Base-by-base conservation (phyloP, 2,888 invertebrate species). In the Archips xylosteana region DNA sequence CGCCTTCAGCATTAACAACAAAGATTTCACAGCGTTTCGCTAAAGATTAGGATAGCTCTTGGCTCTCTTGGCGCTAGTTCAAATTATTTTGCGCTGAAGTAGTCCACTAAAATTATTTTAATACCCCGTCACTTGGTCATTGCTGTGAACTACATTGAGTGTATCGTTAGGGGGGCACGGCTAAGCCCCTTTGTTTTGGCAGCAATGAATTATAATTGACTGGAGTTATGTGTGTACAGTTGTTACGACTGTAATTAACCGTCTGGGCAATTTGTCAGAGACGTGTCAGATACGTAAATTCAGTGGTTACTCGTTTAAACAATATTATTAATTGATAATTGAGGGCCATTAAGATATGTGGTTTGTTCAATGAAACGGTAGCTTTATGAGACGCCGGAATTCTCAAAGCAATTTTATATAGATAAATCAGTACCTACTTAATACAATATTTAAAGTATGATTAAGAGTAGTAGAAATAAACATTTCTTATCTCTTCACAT, bases 61-160 rank as follows among this genome's bases (percentile, higher is more conserved):
- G 63, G 60, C 32, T 61, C n/a, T 42, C 65, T 71, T 74, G 74
- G 74, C 76, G 69, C 3, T 36, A 2, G 59, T 54, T 74, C 76
- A 76, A 76, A 65, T 57, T 49, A 57, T 68, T 68, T 63, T 70
- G 68, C 74, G 75, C 67, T 47, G 62, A 42, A 23, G 62, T 36
- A 49, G 64, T 74, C 61, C 70, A 72, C 75, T 78, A 76, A 77
- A 78, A 78, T 76, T 78, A 77, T 79, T 77, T 78, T 78, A 76
- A 77, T 78, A 76, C 75, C 76, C 73, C 78, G 75, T 79, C 78
- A 78, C 77, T 62, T 59, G 47, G 4, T 54, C 54, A 12, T 36
- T 67, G 49, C 47, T 5, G 13, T 13, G 32, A 12, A 15, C 23
- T 70, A 45, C 70, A 70, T 64, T n/a, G 70, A 64, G 64, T 36